Percentiles rank a stretch among this genome's conserved stretches.
These are phyloP conservation scores for Upupa epops DNA, from an alignment of 2,113 vertebrate genomes.

Conservation along the genomic window DNA sequence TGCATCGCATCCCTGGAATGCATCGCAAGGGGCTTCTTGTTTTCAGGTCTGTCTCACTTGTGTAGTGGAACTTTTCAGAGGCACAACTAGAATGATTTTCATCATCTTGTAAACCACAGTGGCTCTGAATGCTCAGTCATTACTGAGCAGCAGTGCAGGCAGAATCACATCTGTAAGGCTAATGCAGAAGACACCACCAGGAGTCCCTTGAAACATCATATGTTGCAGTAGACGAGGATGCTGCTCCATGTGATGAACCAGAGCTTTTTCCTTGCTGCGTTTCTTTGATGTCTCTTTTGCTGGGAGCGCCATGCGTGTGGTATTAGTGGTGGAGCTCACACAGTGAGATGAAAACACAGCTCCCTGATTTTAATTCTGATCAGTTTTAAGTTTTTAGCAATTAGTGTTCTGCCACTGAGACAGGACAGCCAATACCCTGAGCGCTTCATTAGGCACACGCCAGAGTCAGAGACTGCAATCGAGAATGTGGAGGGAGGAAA, in stretches of 20 bases:
- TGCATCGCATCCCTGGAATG: background rate
- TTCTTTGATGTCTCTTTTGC: background rate
- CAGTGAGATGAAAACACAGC: background rate
- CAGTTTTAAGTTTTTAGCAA: background rate
- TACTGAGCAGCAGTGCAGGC: background rate
- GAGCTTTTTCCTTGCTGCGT: background rate
- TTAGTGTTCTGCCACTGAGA: background rate
- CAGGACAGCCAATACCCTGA: background rate
- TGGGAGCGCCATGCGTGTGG: background rate
- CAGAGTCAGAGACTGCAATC: background rate
- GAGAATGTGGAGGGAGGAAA: background rate
- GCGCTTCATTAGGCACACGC: background rate
- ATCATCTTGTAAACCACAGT: background rate
- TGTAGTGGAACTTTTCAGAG: background rate
- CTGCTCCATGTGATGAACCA: background rate
- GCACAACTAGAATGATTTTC: background rate
- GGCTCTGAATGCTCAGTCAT: background rate
- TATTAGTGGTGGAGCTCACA: background rate
- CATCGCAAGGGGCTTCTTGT: background rate
- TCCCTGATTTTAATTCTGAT: background rate
- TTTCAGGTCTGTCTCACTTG: fast-evolving
- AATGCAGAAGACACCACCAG: no score
- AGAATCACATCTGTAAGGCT: background rate
- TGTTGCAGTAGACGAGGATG: background rate
- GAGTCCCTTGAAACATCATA: background rate